A percentile compares a stretch with the other conserved stretches of the same genome.
Conservation (phyloP, 2,888 invertebrate species). For the Plusia festucae region DNA sequence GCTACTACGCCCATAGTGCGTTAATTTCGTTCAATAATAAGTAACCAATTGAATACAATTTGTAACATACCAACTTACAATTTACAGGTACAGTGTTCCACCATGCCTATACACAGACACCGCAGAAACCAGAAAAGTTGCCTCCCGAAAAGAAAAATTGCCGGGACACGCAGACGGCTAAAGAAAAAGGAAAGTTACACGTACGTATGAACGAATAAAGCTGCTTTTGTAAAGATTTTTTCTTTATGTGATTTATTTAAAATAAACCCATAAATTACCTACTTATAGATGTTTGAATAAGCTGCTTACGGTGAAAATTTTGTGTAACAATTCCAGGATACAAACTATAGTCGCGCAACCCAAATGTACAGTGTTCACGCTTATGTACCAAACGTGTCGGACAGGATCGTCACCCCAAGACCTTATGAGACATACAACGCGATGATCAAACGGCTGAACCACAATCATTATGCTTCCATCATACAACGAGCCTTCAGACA, state of each 20-base stretch:
- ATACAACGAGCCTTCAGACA: conserved; percentile 92
- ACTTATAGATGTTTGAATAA: too few relatives aligned
- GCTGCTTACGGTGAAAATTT: not conserved
- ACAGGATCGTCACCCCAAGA: conserved; percentile 89
- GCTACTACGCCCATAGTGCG: too few relatives aligned
- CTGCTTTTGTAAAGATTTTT: not conserved
- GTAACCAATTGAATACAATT: too few relatives aligned
- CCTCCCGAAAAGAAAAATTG: conserved; percentile 86
- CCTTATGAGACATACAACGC: conserved; percentile 92
- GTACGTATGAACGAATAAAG: conserved; percentile 67
- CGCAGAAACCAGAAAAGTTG: conserved; percentile 88
- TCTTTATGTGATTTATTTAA: too few relatives aligned
- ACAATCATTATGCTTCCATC: conserved; percentile 88
- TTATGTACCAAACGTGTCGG: conserved; percentile 90
- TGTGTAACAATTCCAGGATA: conserved; percentile 77
- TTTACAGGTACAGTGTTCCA: conserved; percentile 91
- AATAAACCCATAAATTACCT: too few relatives aligned
- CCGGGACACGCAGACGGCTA: conserved; percentile 92
- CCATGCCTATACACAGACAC: conserved; percentile 95
- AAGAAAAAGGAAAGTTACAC: conserved; percentile 84
- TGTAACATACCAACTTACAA: not conserved
- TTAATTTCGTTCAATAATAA: too few relatives aligned
- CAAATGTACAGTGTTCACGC: conserved; percentile 90
- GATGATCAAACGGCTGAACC: conserved; percentile 88
- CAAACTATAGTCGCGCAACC: conserved; percentile 88